Conservation (phyloP, 2,888 invertebrate species). For the Nemotelus nigrinus region DNA sequence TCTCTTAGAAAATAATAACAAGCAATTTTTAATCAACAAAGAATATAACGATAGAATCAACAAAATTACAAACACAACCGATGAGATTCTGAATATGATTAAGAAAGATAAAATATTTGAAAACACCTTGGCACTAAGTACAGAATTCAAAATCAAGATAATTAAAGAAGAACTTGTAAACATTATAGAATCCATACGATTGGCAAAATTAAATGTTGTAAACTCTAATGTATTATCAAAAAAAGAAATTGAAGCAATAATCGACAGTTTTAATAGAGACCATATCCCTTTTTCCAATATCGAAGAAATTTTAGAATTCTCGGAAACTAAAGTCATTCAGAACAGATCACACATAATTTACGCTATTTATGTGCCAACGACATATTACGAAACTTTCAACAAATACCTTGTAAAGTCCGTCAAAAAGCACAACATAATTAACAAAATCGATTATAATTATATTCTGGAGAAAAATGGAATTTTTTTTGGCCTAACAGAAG, state of each 20-base stretch:
- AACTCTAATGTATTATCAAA: conserved; percentile 51
- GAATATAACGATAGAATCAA: conserved; percentile 19
- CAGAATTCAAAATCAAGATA: conserved; percentile 48
- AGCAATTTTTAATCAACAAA: background rate
- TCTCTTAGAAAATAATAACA: background rate
- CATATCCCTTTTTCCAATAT: conserved; percentile 47
- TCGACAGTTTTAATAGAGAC: conserved; percentile 46
- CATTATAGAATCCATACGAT: conserved; percentile 49
- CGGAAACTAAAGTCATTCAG: background rate
- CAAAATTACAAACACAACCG: background rate
- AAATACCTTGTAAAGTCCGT: background rate
- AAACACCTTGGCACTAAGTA: conserved; percentile 11
- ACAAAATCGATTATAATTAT: conserved; percentile 46
- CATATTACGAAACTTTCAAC: background rate
- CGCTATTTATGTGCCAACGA: background rate
- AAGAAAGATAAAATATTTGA: background rate
- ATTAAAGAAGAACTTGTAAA: conserved; percentile 49
- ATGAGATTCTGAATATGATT: background rate
- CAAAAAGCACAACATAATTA: conserved; percentile 39
- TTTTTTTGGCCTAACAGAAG: background rate
- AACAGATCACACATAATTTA: conserved; percentile 2
- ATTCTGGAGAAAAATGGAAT: conserved; percentile 3
- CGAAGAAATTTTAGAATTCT: conserved; percentile 19
- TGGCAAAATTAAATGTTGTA: conserved; percentile 49
- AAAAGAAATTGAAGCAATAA: conserved; percentile 47